Evolutionary conservation across 2,113 vertebrate species (phyloP).

Genomic region (Mohoua ochrocephala): DNA sequence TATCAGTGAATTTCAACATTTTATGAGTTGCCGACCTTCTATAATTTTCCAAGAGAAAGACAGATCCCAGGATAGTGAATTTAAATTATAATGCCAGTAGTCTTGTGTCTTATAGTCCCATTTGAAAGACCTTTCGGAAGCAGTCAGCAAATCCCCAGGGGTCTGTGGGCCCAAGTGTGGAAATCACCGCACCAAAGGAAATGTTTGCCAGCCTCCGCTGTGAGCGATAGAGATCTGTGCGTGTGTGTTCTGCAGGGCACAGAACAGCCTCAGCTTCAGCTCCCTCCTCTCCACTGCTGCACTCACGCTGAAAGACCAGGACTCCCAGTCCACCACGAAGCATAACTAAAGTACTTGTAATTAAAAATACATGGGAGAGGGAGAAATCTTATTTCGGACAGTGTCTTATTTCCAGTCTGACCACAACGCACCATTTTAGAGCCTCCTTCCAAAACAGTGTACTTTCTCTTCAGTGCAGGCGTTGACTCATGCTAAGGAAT

Average conservation of each 20-base stretch:
- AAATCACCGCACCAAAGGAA: neutral
- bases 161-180: neutral
- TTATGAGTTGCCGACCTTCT: neutral
- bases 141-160: neutral
- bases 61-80: neutral
- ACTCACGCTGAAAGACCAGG: neutral
- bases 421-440: conserved; percentile 34
- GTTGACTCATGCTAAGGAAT: conserved; percentile 77
- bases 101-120: neutral
- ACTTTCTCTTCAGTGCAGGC: conserved; percentile 69
- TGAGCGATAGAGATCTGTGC: neutral
- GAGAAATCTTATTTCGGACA: conserved; percentile 10
- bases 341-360: neutral
- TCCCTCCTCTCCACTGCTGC: neutral
- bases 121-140: neutral
- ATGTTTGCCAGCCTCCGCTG: neutral
- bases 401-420: conserved; percentile 52
- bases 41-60: neutral
- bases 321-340: neutral
- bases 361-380: conserved; percentile 1
- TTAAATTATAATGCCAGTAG: neutral
- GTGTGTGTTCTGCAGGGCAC: neutral
- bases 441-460: conserved; percentile 67
- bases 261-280: neutral
- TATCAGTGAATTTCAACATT: neutral